Evolutionary conservation across 2,888 invertebrate genomes (phyloP), one percentile per base, ranked within the genome.

Genomic region (Meliscaeva auricollis): DNA sequence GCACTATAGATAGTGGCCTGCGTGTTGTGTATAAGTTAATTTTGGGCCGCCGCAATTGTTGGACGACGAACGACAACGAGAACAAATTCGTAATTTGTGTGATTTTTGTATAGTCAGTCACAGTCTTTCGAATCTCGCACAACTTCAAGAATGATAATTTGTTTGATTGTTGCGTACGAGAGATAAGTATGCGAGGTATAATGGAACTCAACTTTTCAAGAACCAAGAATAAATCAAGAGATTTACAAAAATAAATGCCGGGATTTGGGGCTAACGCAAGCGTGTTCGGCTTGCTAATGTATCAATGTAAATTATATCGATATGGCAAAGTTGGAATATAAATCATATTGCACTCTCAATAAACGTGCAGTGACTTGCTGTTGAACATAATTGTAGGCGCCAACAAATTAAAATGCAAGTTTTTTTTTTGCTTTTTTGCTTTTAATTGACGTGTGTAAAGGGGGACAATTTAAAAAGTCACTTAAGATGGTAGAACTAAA

Each of bases 361-460:
- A 62, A 62, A 56, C 58, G 52, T 62, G 50, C 68, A 54, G 20
- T 64, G 41, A 52, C 9, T 72, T 69, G 62, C 35, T 68, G 80
- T 69, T 56, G 80, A 64, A 80, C 80, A 75, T 69, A 80, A 75
- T 80, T 80, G 75, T 46, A 75, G 80, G 80, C 75, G 80, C 80
- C 80, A 74, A 62, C 75, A 62, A 58, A 62, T 68, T 73, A 66
- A 66, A 58, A 66, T 66, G 20, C 66, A 66, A 32, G 20, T 32
- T 66, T 66, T 50, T 5, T 11, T 38, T 38, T n/a, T n/a, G n/a
- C n/a, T n/a, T 26, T 26, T 26, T 26, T 26, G 26, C 4, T 26
- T 26, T 26, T 66, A 66, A 66, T 66, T 66, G 66, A 50, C 66
- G 48, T 66, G 46, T 30, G n/a, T 15, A 56, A 3, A 26, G 5